These are phyloP conservation scores for Leptogaster cylindrica DNA, from an alignment of 2,888 invertebrate genomes.

Conservation along the genomic window DNA sequence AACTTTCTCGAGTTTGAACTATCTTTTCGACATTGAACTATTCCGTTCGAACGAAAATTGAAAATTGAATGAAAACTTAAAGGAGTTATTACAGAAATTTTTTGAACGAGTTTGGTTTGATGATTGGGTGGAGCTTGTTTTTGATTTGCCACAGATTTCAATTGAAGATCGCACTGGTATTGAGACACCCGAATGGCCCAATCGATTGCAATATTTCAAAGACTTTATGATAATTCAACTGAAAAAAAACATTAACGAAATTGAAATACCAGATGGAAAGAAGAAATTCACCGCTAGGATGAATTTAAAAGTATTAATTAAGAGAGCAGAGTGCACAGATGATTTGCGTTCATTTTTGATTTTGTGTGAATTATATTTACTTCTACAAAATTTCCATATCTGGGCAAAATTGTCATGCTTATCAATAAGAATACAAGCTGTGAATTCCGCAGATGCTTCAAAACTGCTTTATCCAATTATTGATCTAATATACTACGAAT, in stretches of 20 bases:
- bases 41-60: slow-evolving; percentile 62
- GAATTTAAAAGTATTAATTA: slow-evolving; percentile 64
- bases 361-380: slow-evolving; percentile 69
- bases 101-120: slow-evolving; percentile 66
- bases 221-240: slow-evolving; percentile 68
- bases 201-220: slow-evolving; percentile 69
- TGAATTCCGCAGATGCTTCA: slow-evolving; percentile 61
- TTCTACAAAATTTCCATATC: slow-evolving; percentile 67
- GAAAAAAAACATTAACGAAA: slow-evolving; percentile 57
- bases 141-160: slow-evolving; percentile 63
- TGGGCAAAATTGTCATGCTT: slow-evolving; percentile 69
- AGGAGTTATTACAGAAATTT: slow-evolving; percentile 65
- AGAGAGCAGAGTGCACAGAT: slow-evolving; percentile 65
- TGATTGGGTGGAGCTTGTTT: slow-evolving; percentile 67
- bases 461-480: slow-evolving; percentile 58
- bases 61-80: slow-evolving; percentile 63
- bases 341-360: slow-evolving; percentile 68
- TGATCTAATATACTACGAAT: slow-evolving; percentile 58
- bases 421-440: slow-evolving; percentile 67
- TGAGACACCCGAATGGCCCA: slow-evolving; percentile 67
- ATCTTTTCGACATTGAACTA: slow-evolving; percentile 70
- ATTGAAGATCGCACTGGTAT: slow-evolving; percentile 59
- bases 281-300: slow-evolving; percentile 65
- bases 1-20: no score
- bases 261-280: slow-evolving; percentile 56